Conservation (phyloP, 2,888 invertebrate genomes). For the Melanchra persicariae region DNA sequence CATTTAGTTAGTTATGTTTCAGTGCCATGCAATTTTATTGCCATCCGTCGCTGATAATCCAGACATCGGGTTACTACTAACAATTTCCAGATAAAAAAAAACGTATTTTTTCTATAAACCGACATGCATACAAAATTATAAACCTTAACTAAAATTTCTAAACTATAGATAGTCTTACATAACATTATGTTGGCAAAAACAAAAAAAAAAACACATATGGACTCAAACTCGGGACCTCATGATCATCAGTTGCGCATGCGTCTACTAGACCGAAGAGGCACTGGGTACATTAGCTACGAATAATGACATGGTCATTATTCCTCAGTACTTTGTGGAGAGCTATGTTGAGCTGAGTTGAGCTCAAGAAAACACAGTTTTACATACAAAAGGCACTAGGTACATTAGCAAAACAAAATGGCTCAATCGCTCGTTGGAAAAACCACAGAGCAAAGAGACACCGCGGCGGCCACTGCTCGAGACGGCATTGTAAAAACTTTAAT, state of each 20-base stretch:
- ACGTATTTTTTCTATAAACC: too few relatives aligned
- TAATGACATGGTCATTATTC: background rate
- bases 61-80: too few relatives aligned
- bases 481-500: background rate
- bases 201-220: too few relatives aligned
- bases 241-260: background rate
- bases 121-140: too few relatives aligned
- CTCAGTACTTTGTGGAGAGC: background rate
- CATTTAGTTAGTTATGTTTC: too few relatives aligned
- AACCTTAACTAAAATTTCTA: too few relatives aligned
- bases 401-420: slow-evolving; percentile 55
- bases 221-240: background rate
- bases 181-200: background rate
- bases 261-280: background rate
- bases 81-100: too few relatives aligned
- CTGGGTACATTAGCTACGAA: too few relatives aligned
- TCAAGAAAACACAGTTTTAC: slow-evolving; percentile 46
- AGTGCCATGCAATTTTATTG: too few relatives aligned
- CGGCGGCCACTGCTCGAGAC: background rate
- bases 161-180: too few relatives aligned
- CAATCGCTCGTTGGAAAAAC: slow-evolving; percentile 4
- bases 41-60: too few relatives aligned
- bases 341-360: background rate
- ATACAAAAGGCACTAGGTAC: slow-evolving; percentile 41
- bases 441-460: background rate